Evolutionary conservation across 2,113 vertebrate genomes (phyloP), one percentile per base, ranked within the genome.

Genomic region (Malurus melanocephalus): DNA sequence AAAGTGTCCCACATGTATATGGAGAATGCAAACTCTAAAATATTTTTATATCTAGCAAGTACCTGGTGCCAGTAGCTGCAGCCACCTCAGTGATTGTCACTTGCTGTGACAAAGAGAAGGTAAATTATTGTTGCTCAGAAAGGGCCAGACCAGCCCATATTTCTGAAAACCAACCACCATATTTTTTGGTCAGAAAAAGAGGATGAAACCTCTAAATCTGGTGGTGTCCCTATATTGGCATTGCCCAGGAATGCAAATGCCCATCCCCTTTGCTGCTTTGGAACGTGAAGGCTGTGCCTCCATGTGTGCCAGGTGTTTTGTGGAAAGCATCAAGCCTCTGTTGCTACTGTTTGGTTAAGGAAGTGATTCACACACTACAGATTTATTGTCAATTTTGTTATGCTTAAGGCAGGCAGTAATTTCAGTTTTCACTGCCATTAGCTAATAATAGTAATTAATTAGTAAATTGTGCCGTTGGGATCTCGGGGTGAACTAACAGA

Each of bases 381-480:
- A 95, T 92, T 94, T 94, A 89, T 96, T 96, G 95, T 95, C 96
- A 94, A 75, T 94, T 96, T 89, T 97, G 95, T 95, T 96, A 95
- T 81, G 93, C 96, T 97, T 96, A 95, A 97, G 96, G 96, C 96
- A 97, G 93, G 95, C 92, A 89, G 96, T 96, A 96, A 96, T 97
- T 97, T 97, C 77, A 95, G 95, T 96, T 96, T 97, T 96, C 95
- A 95, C 89, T 96, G 96, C 92, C 88, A 96, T 95, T 96, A 95
- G 97, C 95, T 97, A 97, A 97, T 97, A 97, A 97, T 96, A 97
- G 97, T 97, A 96, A 97, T 97, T 97, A 97, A 97, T 97, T 97
- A 97, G 96, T 94, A 97, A 97, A 97, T 96, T 73, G 88, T 95
- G 95, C 95, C 85, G 28, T 94, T 88, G 79, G 92, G 95, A 96